Percentiles rank a stretch among this genome's conserved stretches.
These are phyloP conservation scores for Pocillopora verrucosa DNA, from an alignment of 64 coral and sea anemone genomes.

Conservation along the genomic window DNA sequence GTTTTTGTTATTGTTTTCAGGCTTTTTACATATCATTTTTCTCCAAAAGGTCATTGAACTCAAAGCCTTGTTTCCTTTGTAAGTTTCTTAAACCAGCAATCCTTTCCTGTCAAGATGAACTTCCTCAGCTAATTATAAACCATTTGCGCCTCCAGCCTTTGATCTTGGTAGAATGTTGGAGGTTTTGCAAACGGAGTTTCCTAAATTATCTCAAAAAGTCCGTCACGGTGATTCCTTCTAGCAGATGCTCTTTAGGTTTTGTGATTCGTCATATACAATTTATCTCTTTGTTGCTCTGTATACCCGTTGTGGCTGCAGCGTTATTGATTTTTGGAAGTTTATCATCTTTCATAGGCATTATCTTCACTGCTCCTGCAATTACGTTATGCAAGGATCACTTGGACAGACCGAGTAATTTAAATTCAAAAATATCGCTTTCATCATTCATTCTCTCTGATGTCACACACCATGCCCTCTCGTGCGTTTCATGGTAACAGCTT, in stretches of 20 bases:
- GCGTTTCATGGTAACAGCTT: neutral
- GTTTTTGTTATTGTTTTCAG: neutral
- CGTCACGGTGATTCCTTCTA: neutral
- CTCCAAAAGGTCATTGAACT: neutral
- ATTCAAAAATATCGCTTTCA: too few species aligned
- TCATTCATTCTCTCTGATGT: too few species aligned
- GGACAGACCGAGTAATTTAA: too few species aligned
- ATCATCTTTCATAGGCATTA: neutral
- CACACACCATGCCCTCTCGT: neutral
- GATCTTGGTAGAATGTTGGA: neutral
- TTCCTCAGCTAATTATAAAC: neutral
- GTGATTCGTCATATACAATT: neutral
- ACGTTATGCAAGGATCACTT: neutral
- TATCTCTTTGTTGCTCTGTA: neutral
- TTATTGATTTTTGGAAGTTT: neutral
- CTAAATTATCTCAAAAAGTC: neutral
- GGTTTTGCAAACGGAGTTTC: neutral
- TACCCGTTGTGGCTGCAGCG: neutral
- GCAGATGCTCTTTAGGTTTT: neutral
- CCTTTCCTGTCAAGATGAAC: neutral
- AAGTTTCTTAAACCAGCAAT: neutral
- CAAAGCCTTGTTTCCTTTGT: neutral
- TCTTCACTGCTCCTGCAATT: neutral
- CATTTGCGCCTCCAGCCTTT: slow-evolving; percentile 2
- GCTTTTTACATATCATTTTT: neutral